These are phyloP conservation scores for Ceyx margarethae DNA, from an alignment of 2,113 vertebrate genomes.

Conservation along the genomic window DNA sequence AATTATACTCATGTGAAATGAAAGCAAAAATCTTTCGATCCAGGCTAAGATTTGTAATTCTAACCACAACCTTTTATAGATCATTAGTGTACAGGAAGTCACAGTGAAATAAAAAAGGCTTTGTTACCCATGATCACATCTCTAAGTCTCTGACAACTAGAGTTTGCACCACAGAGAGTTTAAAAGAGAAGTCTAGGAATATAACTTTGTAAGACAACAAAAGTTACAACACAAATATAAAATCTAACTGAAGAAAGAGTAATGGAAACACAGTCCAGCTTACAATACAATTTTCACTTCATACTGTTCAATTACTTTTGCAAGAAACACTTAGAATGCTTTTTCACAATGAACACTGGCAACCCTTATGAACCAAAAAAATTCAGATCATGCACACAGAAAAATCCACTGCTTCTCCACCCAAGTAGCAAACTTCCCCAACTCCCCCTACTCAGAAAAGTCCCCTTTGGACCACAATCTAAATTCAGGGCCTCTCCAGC, in stretches of 20 bases:
- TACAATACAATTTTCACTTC: conserved; percentile 11
- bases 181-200: not conserved
- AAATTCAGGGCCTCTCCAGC: not conserved
- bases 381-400: not conserved
- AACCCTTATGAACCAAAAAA: not conserved
- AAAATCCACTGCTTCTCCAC: not conserved
- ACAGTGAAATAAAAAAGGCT: conserved; percentile 25
- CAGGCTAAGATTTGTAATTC: conserved; percentile 44
- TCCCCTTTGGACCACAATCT: not conserved
- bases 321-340: not conserved
- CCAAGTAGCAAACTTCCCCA: not conserved
- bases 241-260: not conserved
- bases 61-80: conserved; percentile 51
- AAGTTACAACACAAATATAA: not conserved
- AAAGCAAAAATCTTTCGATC: conserved; percentile 30
- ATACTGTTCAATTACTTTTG: not conserved
- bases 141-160: not conserved
- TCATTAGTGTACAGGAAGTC: conserved; percentile 31
- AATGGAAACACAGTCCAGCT: not conserved
- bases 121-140: not conserved
- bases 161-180: not conserved
- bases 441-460: not conserved
- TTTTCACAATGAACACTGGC: not conserved
- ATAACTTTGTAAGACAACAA: not conserved
- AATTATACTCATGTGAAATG: conserved; percentile 38